Evolutionary conservation across 2,797 vertebrate genomes (phyloP).

Genomic region (Rhinatrema bivittatum): DNA sequence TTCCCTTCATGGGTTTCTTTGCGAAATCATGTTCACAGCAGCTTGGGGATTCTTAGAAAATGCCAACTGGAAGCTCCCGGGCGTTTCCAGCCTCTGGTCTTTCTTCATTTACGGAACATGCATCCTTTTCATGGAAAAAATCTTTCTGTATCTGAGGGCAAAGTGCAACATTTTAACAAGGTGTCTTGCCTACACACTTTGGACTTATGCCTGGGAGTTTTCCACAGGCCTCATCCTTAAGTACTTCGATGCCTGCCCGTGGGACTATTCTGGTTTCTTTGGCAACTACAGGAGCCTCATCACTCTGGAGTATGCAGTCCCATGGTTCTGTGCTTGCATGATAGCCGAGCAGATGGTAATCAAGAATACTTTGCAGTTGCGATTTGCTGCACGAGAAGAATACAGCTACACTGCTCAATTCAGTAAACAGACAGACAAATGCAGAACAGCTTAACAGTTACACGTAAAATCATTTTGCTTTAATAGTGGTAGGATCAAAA

Average conservation of each 20-base stretch:
- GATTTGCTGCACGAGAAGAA: constrained; percentile 10
- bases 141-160: constrained; percentile 38
- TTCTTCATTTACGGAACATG: constrained; percentile 41
- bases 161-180: constrained; percentile 37
- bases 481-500: constrained; percentile 10
- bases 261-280: constrained; percentile 62
- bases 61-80: constrained; percentile 47
- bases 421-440: constrained; percentile 24
- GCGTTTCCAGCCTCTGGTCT: constrained; percentile 66
- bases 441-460: neutral
- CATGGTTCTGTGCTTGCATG: constrained; percentile 56
- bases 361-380: constrained; percentile 46
- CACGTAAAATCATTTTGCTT: neutral
- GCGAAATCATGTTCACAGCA: constrained; percentile 66
- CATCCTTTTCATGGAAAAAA: constrained; percentile 35
- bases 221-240: constrained; percentile 53
- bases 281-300: constrained; percentile 61
- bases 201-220: constrained; percentile 69
- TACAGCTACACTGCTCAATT: constrained; percentile 11
- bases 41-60: constrained; percentile 47
- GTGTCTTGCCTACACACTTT: constrained; percentile 46
- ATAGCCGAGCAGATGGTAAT: constrained; percentile 56
- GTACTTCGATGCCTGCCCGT: constrained; percentile 58
- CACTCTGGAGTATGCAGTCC: constrained; percentile 61
- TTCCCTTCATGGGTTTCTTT: constrained; percentile 63